Conservation (phyloP, 2,113 vertebrate genomes). For the Arvicanthis niloticus region DNA sequence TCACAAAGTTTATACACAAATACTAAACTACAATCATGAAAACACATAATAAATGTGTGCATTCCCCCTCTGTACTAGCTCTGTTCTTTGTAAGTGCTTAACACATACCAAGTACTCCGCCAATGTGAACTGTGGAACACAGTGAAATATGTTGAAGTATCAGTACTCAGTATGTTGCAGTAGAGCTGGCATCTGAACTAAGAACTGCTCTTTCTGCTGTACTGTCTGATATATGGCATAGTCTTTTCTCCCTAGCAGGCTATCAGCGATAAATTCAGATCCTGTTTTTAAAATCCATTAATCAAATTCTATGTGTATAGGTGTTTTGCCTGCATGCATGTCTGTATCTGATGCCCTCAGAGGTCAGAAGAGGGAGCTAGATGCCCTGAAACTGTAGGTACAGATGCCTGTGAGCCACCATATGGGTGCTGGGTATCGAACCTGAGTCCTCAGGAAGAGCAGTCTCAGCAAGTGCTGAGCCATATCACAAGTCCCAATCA, state of each 20-base stretch:
- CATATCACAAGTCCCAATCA: not conserved
- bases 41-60: not conserved
- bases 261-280: not conserved
- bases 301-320: not conserved
- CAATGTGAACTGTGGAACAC: not conserved
- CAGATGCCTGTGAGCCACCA: not conserved
- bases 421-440: not conserved
- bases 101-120: not conserved
- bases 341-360: too few relatives aligned
- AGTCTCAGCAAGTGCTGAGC: not conserved
- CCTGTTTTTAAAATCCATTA: not conserved
- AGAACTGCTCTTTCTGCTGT: not conserved
- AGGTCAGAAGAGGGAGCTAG: not conserved
- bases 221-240: not conserved
- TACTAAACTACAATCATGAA: not conserved
- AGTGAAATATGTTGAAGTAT: not conserved
- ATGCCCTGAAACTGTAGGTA: not conserved
- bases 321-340: not conserved
- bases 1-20: slow-evolving; percentile 33
- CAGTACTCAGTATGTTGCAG: not conserved
- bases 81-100: slow-evolving; percentile 17
- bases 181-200: not conserved
- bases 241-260: not conserved
- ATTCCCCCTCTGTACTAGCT: not conserved
- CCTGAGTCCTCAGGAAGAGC: not conserved